A percentile compares a stretch with the other conserved stretches of the same genome.
phyloP scores from a whole-genome alignment of 2,888 invertebrate genomes.

The Nemotelus nigrinus region DNA sequence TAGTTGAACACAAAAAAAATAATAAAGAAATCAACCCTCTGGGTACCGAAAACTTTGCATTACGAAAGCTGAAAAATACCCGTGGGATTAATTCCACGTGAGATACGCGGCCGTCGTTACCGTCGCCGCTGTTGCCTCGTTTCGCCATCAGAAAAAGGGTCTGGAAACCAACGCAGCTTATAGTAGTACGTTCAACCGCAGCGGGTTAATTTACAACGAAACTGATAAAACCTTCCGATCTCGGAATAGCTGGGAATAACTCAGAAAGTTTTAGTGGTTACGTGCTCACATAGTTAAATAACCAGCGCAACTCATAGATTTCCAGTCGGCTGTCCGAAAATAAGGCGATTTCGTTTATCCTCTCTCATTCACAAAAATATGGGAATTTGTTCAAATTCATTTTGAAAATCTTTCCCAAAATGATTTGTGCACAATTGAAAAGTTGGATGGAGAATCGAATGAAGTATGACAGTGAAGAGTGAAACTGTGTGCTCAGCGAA shows the following conservation, averaged over 20 bases:
- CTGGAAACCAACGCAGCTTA: no score
- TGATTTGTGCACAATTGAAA: no score
- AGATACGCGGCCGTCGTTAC: not conserved
- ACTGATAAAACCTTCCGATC: not conserved
- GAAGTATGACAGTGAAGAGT: no score
- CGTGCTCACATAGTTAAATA: slow-evolving; percentile 29
- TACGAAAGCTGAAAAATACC: not conserved
- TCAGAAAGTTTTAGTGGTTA: slow-evolving; percentile 26
- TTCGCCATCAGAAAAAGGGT: not conserved
- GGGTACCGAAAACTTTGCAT: no score
- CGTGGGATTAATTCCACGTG: slow-evolving; percentile 15
- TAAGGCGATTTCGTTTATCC: not conserved
- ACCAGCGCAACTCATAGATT: not conserved
- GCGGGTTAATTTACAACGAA: not conserved
- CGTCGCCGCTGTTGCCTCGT: not conserved
- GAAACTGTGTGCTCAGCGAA: no score
- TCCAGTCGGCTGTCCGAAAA: not conserved
- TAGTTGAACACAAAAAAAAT: no score
- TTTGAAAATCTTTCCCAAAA: not conserved
- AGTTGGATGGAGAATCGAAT: no score
- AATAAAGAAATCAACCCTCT: no score
- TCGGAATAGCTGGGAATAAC: not conserved
- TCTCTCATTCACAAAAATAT: not conserved
- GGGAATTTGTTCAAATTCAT: no score
- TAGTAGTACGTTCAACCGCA: no score